Conservation (phyloP, 2,113 vertebrate species). For the Gnathonemus longibarbis region DNA sequence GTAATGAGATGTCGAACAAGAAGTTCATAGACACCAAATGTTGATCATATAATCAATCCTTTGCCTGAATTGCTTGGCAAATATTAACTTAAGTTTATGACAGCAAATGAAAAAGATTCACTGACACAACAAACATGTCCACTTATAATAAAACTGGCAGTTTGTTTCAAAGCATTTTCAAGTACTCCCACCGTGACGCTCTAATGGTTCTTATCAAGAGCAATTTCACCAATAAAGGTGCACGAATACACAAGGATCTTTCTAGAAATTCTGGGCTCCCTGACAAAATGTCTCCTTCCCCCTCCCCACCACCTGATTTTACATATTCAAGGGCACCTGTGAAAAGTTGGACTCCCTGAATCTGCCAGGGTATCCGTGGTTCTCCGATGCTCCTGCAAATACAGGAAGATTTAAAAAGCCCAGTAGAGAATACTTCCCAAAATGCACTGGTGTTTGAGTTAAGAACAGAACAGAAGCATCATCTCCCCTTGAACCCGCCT, state of each 20-base stretch:
- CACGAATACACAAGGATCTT: background rate
- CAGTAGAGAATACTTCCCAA: background rate
- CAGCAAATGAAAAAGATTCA: background rate
- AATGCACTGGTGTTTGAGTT: background rate
- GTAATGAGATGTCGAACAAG: background rate
- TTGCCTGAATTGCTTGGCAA: background rate
- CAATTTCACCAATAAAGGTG: background rate
- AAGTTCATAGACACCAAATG: background rate
- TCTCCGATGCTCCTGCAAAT: background rate
- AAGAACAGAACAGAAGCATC: background rate
- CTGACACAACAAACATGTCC: background rate
- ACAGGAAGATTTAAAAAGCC: background rate
- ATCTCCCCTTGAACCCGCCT: background rate
- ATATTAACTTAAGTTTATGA: background rate
- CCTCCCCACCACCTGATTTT: background rate
- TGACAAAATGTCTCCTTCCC: background rate
- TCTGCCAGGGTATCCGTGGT: background rate
- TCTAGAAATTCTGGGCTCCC: background rate
- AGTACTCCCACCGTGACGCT: background rate
- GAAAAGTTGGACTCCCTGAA: background rate
- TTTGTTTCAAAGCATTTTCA: background rate
- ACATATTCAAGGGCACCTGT: background rate
- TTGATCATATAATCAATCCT: background rate
- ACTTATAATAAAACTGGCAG: background rate
- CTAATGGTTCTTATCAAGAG: background rate